Percentiles rank a stretch among this genome's conserved stretches.
Conservation (phyloP, 2,888 invertebrate genomes). For the Lapara coniferarum region DNA sequence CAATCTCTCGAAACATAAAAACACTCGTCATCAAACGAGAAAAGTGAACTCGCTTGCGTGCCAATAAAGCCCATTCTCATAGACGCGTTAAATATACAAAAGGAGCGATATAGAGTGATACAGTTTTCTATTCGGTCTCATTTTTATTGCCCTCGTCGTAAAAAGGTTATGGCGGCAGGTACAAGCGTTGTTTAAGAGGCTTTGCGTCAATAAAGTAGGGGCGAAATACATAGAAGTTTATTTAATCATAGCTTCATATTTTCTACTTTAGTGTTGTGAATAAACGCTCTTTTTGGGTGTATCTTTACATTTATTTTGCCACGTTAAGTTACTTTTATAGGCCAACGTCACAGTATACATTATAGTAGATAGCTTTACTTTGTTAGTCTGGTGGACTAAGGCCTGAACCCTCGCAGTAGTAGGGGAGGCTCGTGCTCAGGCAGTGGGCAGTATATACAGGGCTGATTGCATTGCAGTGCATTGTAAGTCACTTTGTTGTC, state of each 20-base stretch:
- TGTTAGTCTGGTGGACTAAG: too few relatives aligned
- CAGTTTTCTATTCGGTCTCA: conserved; percentile 56
- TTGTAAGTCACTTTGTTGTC: too few relatives aligned
- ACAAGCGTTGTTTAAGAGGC: conserved; percentile 58
- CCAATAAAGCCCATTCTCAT: conserved; percentile 42
- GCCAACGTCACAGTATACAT: too few relatives aligned
- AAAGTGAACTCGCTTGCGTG: neutral
- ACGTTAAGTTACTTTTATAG: too few relatives aligned
- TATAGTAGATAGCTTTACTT: too few relatives aligned
- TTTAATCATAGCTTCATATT: conserved; percentile 70
- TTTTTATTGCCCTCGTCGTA: conserved; percentile 62
- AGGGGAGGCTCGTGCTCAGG: too few relatives aligned
- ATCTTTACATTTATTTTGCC: neutral
- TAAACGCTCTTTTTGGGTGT: conserved; percentile 31
- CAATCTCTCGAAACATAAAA: neutral
- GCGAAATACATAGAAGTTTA: conserved; percentile 69
- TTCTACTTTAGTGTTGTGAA: conserved; percentile 42
- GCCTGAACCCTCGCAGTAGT: too few relatives aligned
- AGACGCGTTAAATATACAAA: conserved; percentile 78
- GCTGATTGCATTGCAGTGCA: too few relatives aligned
- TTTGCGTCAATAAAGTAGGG: conserved; percentile 63
- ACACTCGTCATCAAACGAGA: neutral
- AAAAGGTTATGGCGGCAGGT: conserved; percentile 69
- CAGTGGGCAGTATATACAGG: too few relatives aligned
- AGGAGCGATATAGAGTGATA: conserved; percentile 75